Base-by-base conservation (phyloP, 2,113 vertebrate species). In the Lipophrys pholis region DNA sequence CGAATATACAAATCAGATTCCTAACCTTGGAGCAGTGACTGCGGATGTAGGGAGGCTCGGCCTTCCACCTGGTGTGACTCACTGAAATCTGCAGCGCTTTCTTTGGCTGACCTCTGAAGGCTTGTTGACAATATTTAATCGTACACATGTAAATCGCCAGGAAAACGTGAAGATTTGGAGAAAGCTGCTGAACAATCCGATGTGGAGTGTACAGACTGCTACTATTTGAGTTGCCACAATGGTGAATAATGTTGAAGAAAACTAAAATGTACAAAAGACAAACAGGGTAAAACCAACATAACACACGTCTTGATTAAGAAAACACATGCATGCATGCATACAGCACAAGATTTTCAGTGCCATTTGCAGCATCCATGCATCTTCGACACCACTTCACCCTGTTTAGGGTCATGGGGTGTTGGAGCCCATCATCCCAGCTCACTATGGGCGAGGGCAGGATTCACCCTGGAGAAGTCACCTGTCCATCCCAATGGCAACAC, bases 21-120 rank as follows among this genome's bases (percentile, higher is more conserved):
- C 53, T 83, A 74, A 86, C 77, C 82, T 81, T 80, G 61, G 71
- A 82, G 67, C 62, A 7, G 73, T 84, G 86, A 77, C 46, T 12
- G 67, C 58, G 67, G 72, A 83, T 86, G 79, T 77, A 56, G 59
- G 50, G 54, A 69, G 53, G 56, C 65, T 85, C 51, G 36, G 70
- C 61, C 57, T 75, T 81, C 54, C 45, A 78, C 80, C 66, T 75
- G 70, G 63, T 70, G 70, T 69, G 65, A 65, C 71, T 83, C 57
- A 69, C 54, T 81, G 41, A 85, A 85, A 81, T 78, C 69, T 76
- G 63, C 57, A 36, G 56, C 64, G 64, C 69, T 69, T 75, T 78
- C 73, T 61, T 57, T 51, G 61, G 63, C 59, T 79, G 76, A 86
- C 58, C 72, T 71, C 73, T 66, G 50, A 49, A 81, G 77, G 15